Evolutionary conservation across 2,113 vertebrate species (phyloP).

Genomic region (Oreochromis aureus): DNA sequence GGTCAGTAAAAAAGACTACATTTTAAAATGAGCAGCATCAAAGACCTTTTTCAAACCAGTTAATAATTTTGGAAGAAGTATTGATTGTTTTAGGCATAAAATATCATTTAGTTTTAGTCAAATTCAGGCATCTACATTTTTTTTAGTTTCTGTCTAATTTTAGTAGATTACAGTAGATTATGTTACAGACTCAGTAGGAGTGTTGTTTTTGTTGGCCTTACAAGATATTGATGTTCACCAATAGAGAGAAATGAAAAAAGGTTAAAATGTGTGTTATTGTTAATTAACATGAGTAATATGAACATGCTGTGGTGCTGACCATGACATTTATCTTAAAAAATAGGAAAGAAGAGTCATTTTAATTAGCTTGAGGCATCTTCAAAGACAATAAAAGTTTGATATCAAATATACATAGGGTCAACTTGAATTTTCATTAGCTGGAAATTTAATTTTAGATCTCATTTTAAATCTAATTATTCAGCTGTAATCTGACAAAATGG

Average conservation of each 20-base stretch:
- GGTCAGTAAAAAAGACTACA: background rate
- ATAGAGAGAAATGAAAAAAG: background rate
- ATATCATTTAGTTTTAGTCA: background rate
- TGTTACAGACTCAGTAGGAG: background rate
- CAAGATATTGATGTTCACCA: background rate
- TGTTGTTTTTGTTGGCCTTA: background rate
- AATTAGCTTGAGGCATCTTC: background rate
- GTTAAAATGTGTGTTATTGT: background rate
- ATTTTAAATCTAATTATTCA: background rate
- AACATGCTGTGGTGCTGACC: background rate
- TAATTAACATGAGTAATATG: background rate
- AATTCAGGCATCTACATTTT: background rate
- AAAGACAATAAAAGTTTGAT: background rate
- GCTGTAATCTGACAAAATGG: background rate
- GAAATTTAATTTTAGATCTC: background rate
- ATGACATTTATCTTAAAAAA: background rate
- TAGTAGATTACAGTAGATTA: background rate
- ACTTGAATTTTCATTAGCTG: background rate
- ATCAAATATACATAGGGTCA: background rate
- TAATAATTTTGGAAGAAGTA: background rate
- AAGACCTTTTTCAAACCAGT: background rate
- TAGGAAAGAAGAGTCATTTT: background rate
- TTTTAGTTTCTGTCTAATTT: background rate
- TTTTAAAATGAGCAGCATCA: background rate
- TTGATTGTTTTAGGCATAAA: background rate